These are phyloP conservation scores for Nyctalus aviator DNA, from an alignment of 2,797 vertebrate species.

Conservation along the genomic window DNA sequence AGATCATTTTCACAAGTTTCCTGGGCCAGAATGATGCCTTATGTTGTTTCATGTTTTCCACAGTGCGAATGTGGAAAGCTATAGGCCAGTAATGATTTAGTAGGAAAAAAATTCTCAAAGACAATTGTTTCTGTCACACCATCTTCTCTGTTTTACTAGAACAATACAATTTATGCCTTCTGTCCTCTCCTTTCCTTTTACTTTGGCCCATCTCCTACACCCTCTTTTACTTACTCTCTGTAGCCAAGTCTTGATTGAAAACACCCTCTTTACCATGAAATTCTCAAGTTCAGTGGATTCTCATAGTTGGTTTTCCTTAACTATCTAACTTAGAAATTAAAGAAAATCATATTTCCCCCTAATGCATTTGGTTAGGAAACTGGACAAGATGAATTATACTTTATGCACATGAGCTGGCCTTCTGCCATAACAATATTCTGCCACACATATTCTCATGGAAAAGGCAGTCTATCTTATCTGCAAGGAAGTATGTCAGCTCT, in stretches of 20 bases:
- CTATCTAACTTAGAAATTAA: constrained; percentile 47
- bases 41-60: background rate
- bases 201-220: background rate
- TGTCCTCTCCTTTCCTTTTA: background rate
- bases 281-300: constrained; percentile 56
- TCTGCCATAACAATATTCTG: background rate
- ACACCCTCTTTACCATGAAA: background rate
- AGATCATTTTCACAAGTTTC: background rate
- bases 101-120: constrained; percentile 21
- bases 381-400: background rate
- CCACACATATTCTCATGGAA: background rate
- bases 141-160: constrained; percentile 13
- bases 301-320: constrained; percentile 60
- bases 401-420: background rate
- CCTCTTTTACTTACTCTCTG: background rate
- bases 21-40: background rate
- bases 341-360: background rate
- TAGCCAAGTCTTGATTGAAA: constrained; percentile 34
- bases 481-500: background rate
- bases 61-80: constrained; percentile 1
- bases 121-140: background rate
- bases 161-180: background rate
- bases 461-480: background rate
- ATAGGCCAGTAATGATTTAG: background rate
- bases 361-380: constrained; percentile 41